Evolutionary conservation across 2,888 invertebrate species (phyloP).

Genomic region (Gortyna flavago): DNA sequence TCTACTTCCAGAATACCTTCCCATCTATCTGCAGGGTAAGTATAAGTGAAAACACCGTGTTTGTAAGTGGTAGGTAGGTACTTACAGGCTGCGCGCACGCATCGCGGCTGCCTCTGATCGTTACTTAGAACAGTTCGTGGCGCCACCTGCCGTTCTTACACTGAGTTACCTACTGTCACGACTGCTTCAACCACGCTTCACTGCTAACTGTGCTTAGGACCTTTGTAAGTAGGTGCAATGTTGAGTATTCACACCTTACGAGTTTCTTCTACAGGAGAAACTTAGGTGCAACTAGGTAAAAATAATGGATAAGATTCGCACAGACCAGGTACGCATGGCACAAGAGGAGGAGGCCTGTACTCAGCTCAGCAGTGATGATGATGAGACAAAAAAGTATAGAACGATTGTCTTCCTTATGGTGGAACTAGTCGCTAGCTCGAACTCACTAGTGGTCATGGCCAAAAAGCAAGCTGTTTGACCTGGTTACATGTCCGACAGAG

Average conservation of each 20-base stretch:
- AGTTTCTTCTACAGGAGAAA: background rate
- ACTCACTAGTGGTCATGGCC: too few relatives aligned
- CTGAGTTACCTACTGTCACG: conserved; percentile 48
- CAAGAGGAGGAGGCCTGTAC: background rate
- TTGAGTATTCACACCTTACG: background rate
- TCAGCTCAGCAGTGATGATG: background rate
- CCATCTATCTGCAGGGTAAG: background rate
- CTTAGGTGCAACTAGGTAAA: background rate
- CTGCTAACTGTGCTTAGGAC: conserved; percentile 20
- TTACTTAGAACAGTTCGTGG: conserved; percentile 50
- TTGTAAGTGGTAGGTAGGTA: conserved; percentile 31
- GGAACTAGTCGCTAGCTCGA: too few relatives aligned
- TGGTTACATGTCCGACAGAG: too few relatives aligned
- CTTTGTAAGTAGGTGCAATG: background rate
- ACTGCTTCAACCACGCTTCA: conserved; percentile 18
- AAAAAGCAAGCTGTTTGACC: too few relatives aligned
- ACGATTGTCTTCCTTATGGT: background rate
- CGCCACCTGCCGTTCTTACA: conserved; percentile 49
- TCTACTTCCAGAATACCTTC: background rate
- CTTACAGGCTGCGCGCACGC: conserved; percentile 55
- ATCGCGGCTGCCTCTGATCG: conserved; percentile 40
- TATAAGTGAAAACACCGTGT: conserved; percentile 47
- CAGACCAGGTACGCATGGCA: background rate
- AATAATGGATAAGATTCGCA: background rate
- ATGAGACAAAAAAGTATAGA: background rate